Base-by-base conservation (phyloP, 2,888 invertebrate genomes). In the Linnaemya tessellans region DNA sequence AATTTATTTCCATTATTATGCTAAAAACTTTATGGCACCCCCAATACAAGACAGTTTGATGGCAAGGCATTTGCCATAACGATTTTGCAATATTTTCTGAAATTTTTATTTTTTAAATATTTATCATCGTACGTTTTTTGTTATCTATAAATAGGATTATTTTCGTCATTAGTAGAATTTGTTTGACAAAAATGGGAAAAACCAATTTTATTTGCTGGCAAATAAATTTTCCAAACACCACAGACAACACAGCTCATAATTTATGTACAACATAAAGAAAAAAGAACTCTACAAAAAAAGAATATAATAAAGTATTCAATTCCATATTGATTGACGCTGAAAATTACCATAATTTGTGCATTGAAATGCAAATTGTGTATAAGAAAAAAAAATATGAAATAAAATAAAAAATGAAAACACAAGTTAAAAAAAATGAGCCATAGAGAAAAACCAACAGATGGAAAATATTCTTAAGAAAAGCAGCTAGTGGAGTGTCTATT, bases 271-370 rank as follows among this genome's bases (percentile, higher is more conserved):
- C 54, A 49, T 20, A 70, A 64, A 51, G 10, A 64, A 58, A 62
- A 75, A 56, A 65, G 35, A 13, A 38, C 25, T 35, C 18, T n/a
- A 30, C 30, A 30, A 62, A 35, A 64, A 54, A 38, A 3, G 5
- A 35, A 20, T n/a, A 71, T 71, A 71, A 83, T 71, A 71, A 65
- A 77, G 65, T 83, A 78, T 78, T 83, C 82, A 83, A 77, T 83
- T 78, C 82, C 71, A 73, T 83, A 84, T 84, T 81, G 84, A 84
- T 84, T 84, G 81, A 81, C 71, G 77, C 77, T 81, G 84, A 84
- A 84, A 84, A 81, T 84, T 84, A 83, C 71, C 84, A 84, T 84
- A 81, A 84, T 81, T 84, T 73, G 84, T 84, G 78, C 84, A 84
- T 77, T 75, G 80, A 79, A 84, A 84, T 81, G 71, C 78, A 77